Base-by-base conservation (phyloP, 2,113 vertebrate genomes). In the Pseudorasbora parva region DNA sequence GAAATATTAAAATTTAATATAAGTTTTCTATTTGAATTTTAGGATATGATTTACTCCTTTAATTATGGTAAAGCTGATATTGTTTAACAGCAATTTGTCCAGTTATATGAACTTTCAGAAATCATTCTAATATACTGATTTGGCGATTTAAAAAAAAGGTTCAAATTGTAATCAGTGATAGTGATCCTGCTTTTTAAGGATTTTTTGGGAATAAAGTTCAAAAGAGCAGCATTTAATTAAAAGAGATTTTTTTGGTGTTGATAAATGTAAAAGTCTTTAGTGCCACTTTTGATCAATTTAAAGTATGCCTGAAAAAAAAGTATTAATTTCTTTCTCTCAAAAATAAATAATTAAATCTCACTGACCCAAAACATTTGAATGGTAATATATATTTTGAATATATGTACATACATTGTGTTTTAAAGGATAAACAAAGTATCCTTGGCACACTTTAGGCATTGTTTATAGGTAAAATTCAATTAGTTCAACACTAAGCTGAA, bases 381-480 rank as follows among this genome's bases (percentile, higher is more conserved):
- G 37, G 6, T 37, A 37, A 37, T 37, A 37, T 37, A 5, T 37
- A 14, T 30, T 6, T 62, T 8, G 25, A 64, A 30, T 30, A 64
- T 17, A 30, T 30, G 5, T 14, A 45, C n/a, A 72, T 47, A 72
- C 23, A 71, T 5, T 5, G 10, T 23, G 68, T 72, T 23, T 45
- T 15, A 45, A 37, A 45, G n/a, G 68, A 71, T 45, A 23, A 71
- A 71, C 0, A 0, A 3, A 37, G 62, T 19, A 68, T 68, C 64
- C 64, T 37, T 37, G 10, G 30, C 64, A 37, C 17, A 68, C 33
- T 68, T 68, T 19, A 68, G 19, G 64, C 33, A 41, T n/a, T 41
- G 33, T 68, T 68, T 68, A 23, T 72, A 72, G 68, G 41, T 72
- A 45, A 72, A 72, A 23, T 72, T 72, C 11, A 72, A 72, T 45